Evolutionary conservation across 2,113 vertebrate species (phyloP).

Genomic region (Dicerorhinus sumatrensis): DNA sequence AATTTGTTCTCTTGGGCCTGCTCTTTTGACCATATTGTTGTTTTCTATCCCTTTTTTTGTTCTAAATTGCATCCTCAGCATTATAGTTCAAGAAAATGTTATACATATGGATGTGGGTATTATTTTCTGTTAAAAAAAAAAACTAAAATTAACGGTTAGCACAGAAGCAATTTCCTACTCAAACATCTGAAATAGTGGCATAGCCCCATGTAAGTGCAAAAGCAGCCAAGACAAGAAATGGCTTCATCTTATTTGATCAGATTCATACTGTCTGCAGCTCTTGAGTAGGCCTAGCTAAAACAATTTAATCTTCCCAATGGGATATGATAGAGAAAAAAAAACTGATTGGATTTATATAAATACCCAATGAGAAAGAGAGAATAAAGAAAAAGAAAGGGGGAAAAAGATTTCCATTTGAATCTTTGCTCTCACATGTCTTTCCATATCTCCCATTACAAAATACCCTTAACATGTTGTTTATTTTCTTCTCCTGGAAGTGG

Average conservation of each 20-base stretch:
- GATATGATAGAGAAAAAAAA: background rate
- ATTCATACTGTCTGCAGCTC: background rate
- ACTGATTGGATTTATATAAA: background rate
- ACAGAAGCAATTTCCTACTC: background rate
- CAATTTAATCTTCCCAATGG: background rate
- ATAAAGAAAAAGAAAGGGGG: background rate
- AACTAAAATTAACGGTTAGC: background rate
- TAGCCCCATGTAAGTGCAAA: background rate
- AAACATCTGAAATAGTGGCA: background rate
- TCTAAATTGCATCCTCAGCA: background rate
- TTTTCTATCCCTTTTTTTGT: background rate
- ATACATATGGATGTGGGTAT: background rate
- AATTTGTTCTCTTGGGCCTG: background rate
- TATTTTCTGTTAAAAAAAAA: background rate
- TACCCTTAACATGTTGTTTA: background rate
- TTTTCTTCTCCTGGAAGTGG: background rate
- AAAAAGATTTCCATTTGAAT: slow-evolving; percentile 2
- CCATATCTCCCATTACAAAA: background rate
- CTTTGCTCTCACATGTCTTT: background rate
- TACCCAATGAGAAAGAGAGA: background rate
- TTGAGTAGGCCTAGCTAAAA: background rate
- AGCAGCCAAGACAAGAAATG: background rate
- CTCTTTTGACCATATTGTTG: background rate
- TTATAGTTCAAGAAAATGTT: slow-evolving; percentile 11
- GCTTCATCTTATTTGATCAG: background rate